Conservation (phyloP, 1,140 invertebrate genomes). For the Cotesia typhae region DNA sequence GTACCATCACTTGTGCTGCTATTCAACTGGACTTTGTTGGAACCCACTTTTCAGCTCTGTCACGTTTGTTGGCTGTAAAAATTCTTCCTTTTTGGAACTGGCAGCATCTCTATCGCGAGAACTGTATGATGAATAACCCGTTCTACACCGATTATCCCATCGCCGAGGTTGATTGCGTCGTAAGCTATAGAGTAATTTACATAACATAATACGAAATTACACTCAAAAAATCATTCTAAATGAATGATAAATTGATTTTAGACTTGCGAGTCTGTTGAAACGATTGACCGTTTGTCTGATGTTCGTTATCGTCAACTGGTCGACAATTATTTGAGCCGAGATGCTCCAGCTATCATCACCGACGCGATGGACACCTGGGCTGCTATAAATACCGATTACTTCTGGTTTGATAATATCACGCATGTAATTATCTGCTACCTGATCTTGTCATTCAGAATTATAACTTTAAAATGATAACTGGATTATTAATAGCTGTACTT, state of each 20-base stretch:
- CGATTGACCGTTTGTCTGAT: slow-evolving; percentile 71
- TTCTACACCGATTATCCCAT: slow-evolving; percentile 67
- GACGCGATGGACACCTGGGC: slow-evolving; percentile 78
- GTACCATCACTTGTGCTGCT: slow-evolving; percentile 61
- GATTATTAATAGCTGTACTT: slow-evolving; percentile 62
- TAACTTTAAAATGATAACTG: too few species aligned
- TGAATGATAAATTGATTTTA: slow-evolving; percentile 47
- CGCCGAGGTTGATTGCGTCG: slow-evolving; percentile 70
- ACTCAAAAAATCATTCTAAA: neutral
- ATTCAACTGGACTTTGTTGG: slow-evolving; percentile 66
- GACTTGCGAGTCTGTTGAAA: slow-evolving; percentile 72
- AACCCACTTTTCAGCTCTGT: slow-evolving; percentile 69
- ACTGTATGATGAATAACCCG: slow-evolving; percentile 76
- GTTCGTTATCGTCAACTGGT: slow-evolving; percentile 72
- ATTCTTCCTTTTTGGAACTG: slow-evolving; percentile 81
- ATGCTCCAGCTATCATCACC: slow-evolving; percentile 77
- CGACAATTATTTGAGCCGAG: slow-evolving; percentile 74
- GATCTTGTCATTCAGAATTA: too few species aligned
- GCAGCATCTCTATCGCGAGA: slow-evolving; percentile 78
- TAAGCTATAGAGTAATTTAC: slow-evolving; percentile 48
- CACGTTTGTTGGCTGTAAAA: slow-evolving; percentile 73
- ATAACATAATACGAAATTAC: neutral
- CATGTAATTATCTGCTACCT: slow-evolving; percentile 61
- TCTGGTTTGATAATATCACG: slow-evolving; percentile 75
- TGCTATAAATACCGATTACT: slow-evolving; percentile 70